phyloP scores from a whole-genome alignment of 2,888 invertebrate genomes.

The Amphipoea oculea region DNA sequence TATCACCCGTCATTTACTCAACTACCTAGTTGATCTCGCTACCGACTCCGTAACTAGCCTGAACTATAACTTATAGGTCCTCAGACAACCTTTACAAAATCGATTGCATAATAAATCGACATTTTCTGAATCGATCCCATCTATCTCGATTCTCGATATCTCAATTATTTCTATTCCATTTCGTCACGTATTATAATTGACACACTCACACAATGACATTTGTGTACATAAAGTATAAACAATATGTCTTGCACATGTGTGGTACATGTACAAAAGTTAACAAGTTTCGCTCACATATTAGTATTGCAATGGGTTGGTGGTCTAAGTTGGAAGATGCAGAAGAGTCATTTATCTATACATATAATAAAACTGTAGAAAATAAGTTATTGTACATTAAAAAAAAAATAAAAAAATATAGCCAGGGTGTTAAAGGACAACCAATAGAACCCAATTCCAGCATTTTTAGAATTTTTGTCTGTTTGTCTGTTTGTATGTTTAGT shows the following conservation, averaged over 20 bases:
- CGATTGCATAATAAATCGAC: slow-evolving; percentile 45
- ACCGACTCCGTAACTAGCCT: not conserved
- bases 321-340: slow-evolving; percentile 23
- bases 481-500: too few species aligned
- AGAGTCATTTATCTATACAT: too few species aligned
- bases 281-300: slow-evolving; percentile 56
- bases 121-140: slow-evolving; percentile 41
- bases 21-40: not conserved
- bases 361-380: too few species aligned
- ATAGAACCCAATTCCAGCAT: too few species aligned
- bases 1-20: not conserved
- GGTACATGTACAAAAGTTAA: slow-evolving; percentile 38
- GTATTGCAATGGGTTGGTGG: slow-evolving; percentile 36
- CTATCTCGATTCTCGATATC: slow-evolving; percentile 43
- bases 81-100: slow-evolving; percentile 30
- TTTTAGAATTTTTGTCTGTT: too few species aligned
- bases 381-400: too few species aligned
- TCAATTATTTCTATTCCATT: slow-evolving; percentile 52
- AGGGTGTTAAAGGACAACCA: too few species aligned
- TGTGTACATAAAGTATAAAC: slow-evolving; percentile 1
- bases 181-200: slow-evolving; percentile 52
- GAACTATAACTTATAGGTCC: slow-evolving; percentile 26
- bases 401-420: too few species aligned
- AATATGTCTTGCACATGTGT: slow-evolving; percentile 15
- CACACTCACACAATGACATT: slow-evolving; percentile 25